Percentiles rank a stretch among this genome's conserved stretches.
phyloP scores from a whole-genome alignment of 2,113 vertebrate species.

The Fukomys damarensis region DNA sequence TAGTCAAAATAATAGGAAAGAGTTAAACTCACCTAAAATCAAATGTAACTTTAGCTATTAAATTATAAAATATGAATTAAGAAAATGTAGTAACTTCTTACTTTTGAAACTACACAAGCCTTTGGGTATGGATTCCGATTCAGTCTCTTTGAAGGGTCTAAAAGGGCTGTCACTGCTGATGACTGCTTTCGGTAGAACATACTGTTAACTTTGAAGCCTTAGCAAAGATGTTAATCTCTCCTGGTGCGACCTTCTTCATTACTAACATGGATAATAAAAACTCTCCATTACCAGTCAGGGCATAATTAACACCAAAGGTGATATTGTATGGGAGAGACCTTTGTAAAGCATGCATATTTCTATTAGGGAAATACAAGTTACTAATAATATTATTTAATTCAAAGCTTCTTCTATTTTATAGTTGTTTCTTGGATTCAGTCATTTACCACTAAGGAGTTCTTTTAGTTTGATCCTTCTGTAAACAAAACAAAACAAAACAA shows the following conservation, averaged over 20 bases:
- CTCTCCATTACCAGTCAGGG: background rate
- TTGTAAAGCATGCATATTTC: background rate
- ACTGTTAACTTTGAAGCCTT: background rate
- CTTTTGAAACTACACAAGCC: conserved; percentile 12
- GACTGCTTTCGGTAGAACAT: background rate
- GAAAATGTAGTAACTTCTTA: conserved; percentile 9
- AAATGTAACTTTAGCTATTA: conserved; percentile 43
- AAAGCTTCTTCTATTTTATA: background rate
- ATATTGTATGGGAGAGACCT: background rate
- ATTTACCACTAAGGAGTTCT: background rate
- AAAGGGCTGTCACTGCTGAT: background rate
- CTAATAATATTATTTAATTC: background rate
- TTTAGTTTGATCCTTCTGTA: background rate
- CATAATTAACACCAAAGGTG: background rate
- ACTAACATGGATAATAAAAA: background rate
- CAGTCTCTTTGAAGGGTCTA: background rate
- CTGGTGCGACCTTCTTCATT: background rate
- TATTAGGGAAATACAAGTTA: background rate
- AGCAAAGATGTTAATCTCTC: background rate
- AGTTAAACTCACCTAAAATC: conserved; percentile 12
- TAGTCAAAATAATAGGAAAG: conserved; percentile 7
- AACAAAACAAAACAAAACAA: too few species aligned
- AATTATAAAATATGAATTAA: conserved; percentile 44
- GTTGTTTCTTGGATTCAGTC: background rate
- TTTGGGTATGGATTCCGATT: background rate